Percentiles rank a stretch among this genome's conserved stretches.
These are phyloP conservation scores for Philereme transversata DNA, from an alignment of 2,888 invertebrate genomes.

Conservation along the genomic window DNA sequence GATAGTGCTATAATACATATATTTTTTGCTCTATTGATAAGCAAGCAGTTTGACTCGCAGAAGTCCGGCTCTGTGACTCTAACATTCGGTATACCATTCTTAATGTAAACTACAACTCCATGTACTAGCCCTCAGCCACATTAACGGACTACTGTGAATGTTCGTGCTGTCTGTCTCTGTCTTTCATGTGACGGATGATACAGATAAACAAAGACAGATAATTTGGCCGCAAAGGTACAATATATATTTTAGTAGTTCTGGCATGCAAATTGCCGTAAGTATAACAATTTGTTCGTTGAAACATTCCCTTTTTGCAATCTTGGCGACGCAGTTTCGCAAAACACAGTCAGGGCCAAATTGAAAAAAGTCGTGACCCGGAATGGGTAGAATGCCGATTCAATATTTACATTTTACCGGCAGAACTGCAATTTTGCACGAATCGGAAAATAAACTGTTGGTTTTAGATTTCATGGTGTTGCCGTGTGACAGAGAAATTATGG, in stretches of 20 bases:
- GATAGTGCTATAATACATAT: too few relatives aligned
- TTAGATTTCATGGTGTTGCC: slow-evolving; percentile 9
- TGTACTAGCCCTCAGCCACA: too few relatives aligned
- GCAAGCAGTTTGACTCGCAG: too few relatives aligned
- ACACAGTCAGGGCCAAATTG: slow-evolving; percentile 5
- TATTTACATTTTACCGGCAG: slow-evolving; percentile 15
- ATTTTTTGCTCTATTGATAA: too few relatives aligned
- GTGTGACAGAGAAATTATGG: slow-evolving; percentile 5
- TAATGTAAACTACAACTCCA: too few relatives aligned
- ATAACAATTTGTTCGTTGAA: not conserved
- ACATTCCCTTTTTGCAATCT: slow-evolving; percentile 6
- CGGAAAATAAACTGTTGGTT: slow-evolving; percentile 15
- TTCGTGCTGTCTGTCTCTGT: too few relatives aligned
- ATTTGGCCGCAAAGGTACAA: too few relatives aligned
- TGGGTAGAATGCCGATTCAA: slow-evolving; percentile 6
- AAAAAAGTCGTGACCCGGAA: slow-evolving; percentile 5
- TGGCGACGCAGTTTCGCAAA: slow-evolving; percentile 5
- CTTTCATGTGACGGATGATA: too few relatives aligned
- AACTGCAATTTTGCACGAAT: slow-evolving; percentile 8
- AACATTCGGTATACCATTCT: too few relatives aligned
- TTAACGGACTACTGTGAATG: too few relatives aligned
- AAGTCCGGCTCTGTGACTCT: too few relatives aligned
- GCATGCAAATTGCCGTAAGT: slow-evolving; percentile 1
- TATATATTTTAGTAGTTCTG: not conserved
- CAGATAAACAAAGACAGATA: too few relatives aligned